Percentiles rank a stretch among this genome's conserved stretches.
phyloP scores from a whole-genome alignment of 1,140 invertebrate genomes.

The Atta colombica region DNA sequence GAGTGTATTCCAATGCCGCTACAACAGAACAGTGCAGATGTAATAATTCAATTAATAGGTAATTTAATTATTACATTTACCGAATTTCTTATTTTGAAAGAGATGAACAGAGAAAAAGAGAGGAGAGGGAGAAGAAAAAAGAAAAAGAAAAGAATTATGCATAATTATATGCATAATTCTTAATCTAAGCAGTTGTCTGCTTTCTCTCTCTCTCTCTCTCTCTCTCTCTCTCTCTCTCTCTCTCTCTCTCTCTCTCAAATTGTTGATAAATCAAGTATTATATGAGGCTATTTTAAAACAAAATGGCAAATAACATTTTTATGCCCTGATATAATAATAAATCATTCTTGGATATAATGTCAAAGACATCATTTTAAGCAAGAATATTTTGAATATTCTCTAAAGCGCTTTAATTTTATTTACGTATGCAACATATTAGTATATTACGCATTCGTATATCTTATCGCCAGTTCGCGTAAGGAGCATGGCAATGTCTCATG shows the following conservation, averaged over 20 bases:
- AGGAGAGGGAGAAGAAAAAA: conserved; percentile 44
- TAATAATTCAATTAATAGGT: conserved; percentile 79
- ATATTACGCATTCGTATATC: conserved; percentile 18
- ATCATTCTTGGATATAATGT: conserved; percentile 14
- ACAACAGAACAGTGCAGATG: conserved; percentile 84
- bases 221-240: background rate
- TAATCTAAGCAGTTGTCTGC: background rate
- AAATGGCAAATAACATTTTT: background rate
- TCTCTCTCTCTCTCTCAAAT: conserved; percentile 16
- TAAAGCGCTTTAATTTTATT: conserved; percentile 62
- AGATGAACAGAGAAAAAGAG: background rate
- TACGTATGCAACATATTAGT: conserved; percentile 33
- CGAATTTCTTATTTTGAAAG: conserved; percentile 29
- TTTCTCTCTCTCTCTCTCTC: background rate
- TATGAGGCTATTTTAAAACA: conserved; percentile 40
- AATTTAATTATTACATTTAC: conserved; percentile 72
- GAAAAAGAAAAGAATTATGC: conserved; percentile 8
- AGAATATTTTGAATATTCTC: conserved; percentile 70
- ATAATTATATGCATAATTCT: no score
- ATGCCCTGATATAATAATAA: conserved; percentile 8
- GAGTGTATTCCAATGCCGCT: conserved; percentile 83
- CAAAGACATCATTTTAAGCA: conserved; percentile 5
- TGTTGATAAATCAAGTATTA: conserved; percentile 35
- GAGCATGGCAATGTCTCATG: no score
- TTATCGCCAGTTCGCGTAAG: no score